Percentiles rank a stretch among this genome's conserved stretches.
phyloP scores from a whole-genome alignment of 2,888 invertebrate species.

The Andrena chrysosceles region DNA sequence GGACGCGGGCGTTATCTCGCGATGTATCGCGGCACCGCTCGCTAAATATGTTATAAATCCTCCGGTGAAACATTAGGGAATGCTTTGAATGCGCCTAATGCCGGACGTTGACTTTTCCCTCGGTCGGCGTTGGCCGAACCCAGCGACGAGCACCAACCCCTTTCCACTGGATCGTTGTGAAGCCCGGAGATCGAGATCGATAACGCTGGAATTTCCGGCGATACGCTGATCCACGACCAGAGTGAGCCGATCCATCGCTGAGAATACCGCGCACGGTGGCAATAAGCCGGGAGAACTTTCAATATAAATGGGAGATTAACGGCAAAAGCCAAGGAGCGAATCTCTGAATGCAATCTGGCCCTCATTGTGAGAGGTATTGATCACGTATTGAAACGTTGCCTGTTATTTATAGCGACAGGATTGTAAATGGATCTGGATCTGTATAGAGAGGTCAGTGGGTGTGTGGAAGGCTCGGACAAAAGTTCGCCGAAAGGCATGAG shows the following conservation, averaged over 20 bases:
- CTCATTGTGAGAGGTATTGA: constrained; percentile 21
- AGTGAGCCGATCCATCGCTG: background rate
- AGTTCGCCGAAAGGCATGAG: background rate
- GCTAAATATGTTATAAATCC: constrained; percentile 80
- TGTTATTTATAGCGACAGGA: constrained; percentile 14
- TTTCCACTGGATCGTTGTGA: background rate
- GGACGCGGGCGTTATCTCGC: constrained; percentile 70
- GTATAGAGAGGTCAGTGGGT: background rate
- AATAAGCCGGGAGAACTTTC: background rate
- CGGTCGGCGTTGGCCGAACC: background rate
- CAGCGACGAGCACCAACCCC: constrained; percentile 13
- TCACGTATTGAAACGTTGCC: background rate
- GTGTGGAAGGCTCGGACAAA: background rate
- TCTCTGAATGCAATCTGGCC: constrained; percentile 18
- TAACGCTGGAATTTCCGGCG: constrained; percentile 41
- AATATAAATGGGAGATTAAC: background rate
- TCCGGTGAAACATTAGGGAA: constrained; percentile 76
- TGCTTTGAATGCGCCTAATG: constrained; percentile 74
- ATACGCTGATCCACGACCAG: constrained; percentile 2
- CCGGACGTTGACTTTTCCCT: constrained; percentile 49
- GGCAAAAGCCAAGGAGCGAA: constrained; percentile 11
- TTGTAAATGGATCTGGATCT: background rate
- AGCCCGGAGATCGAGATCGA: constrained; percentile 12
- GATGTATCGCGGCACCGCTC: constrained; percentile 70
- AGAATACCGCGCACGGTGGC: background rate